These are phyloP conservation scores for Scaptomyza hsui DNA, from an alignment of 1,140 invertebrate species.

Conservation along the genomic window DNA sequence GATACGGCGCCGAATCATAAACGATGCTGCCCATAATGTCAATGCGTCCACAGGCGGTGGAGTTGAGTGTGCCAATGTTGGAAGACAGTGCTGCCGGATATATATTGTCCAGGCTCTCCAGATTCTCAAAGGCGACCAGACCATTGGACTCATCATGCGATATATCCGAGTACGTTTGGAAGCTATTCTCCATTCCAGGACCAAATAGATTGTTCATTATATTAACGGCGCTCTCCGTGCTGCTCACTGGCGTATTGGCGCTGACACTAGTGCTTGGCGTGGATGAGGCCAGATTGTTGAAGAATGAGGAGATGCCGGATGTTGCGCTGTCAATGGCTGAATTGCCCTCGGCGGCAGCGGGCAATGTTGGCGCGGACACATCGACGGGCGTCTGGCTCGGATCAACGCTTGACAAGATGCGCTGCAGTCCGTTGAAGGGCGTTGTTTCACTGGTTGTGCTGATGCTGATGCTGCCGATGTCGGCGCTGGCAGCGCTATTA, in stretches of 20 bases:
- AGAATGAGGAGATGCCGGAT: slow-evolving; percentile 55
- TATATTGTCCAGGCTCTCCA: slow-evolving; percentile 86
- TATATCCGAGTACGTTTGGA: slow-evolving; percentile 77
- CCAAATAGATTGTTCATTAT: slow-evolving; percentile 82
- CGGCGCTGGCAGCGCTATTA: slow-evolving; percentile 38
- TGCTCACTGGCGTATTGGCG: slow-evolving; percentile 80
- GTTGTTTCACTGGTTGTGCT: slow-evolving; percentile 56
- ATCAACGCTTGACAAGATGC: slow-evolving; percentile 65
- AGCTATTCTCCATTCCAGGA: slow-evolving; percentile 82
- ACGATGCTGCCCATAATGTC: slow-evolving; percentile 97
- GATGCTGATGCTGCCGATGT: slow-evolving; percentile 53
- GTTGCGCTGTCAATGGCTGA: slow-evolving; percentile 24
- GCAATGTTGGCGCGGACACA: slow-evolving; percentile 52
- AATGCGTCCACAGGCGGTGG: slow-evolving; percentile 89
- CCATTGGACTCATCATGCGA: slow-evolving; percentile 84
- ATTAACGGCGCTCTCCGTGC: slow-evolving; percentile 83
- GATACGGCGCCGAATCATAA: slow-evolving; percentile 94
- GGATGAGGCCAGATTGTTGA: slow-evolving; percentile 46
- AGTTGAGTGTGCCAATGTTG: slow-evolving; percentile 85
- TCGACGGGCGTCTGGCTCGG: slow-evolving; percentile 63
- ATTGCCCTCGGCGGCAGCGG: slow-evolving; percentile 41
- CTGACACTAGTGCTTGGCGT: slow-evolving; percentile 47
- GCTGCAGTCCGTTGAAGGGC: slow-evolving; percentile 66
- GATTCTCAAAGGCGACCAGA: slow-evolving; percentile 83
- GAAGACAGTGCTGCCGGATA: slow-evolving; percentile 87